Evolutionary conservation across 1,140 invertebrate species (phyloP).

Genomic region (Drosophila murphyi): DNA sequence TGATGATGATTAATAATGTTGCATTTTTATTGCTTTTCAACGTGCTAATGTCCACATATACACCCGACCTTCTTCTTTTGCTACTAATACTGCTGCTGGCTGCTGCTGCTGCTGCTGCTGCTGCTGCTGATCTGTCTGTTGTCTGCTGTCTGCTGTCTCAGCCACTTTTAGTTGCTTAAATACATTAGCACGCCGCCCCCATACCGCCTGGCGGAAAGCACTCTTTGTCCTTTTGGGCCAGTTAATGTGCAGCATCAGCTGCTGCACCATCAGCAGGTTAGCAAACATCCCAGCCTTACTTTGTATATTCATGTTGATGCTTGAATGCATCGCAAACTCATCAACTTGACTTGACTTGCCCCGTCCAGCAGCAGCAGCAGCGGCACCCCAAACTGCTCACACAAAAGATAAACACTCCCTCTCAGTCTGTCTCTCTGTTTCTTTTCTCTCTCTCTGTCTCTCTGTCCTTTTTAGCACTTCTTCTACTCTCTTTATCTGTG

Average conservation of each 20-base stretch:
- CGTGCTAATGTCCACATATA: neutral
- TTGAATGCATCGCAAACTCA: constrained; percentile 78
- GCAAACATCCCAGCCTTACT: constrained; percentile 29
- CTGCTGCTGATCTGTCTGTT: too few relatives aligned
- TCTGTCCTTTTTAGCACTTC: constrained; percentile 7
- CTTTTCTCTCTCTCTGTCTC: neutral
- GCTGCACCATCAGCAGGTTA: constrained; percentile 39
- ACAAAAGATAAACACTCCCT: neutral
- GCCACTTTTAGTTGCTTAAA: constrained; percentile 62
- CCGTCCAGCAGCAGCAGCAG: neutral
- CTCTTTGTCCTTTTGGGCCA: constrained; percentile 24
- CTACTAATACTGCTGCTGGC: too few relatives aligned
- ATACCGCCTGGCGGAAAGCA: constrained; percentile 4
- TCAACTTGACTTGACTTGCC: constrained; percentile 45
- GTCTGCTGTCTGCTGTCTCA: constrained; percentile 24
- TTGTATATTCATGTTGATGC: constrained; percentile 74
- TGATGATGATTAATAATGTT: constrained; percentile 83
- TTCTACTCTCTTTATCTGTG: too few relatives aligned
- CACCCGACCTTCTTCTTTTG: neutral
- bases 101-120: too few relatives aligned
- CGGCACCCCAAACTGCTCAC: neutral
- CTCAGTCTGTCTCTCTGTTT: neutral
- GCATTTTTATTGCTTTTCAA: constrained; percentile 82
- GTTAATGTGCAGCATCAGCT: constrained; percentile 56
- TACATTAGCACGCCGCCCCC: constrained; percentile 43